These are phyloP conservation scores for Digitonthophagus gazella DNA, from an alignment of 2,888 invertebrate genomes.

Conservation along the genomic window DNA sequence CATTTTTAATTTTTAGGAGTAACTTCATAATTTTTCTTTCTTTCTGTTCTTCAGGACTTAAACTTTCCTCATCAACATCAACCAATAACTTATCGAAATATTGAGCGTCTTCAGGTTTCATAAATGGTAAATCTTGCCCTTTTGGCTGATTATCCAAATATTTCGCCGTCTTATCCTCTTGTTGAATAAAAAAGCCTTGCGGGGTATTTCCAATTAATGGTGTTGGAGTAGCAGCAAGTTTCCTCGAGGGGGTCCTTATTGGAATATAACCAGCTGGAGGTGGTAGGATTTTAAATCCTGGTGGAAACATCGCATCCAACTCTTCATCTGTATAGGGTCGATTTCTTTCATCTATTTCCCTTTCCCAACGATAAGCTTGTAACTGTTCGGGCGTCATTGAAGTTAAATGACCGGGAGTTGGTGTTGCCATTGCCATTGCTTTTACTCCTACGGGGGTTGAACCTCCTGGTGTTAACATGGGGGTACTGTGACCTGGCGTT, in stretches of 20 bases:
- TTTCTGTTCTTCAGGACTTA: slow-evolving; percentile 95
- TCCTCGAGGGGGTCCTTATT: slow-evolving; percentile 88
- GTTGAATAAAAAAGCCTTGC: slow-evolving; percentile 92
- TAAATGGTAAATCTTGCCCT: slow-evolving; percentile 91
- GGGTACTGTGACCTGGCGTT: slow-evolving; percentile 62
- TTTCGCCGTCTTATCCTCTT: slow-evolving; percentile 81
- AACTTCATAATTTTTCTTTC: slow-evolving; percentile 99
- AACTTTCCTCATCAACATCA: slow-evolving; percentile 95
- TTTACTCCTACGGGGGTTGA: slow-evolving; percentile 87
- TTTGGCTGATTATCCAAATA: slow-evolving; percentile 97
- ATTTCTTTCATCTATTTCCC: slow-evolving; percentile 98
- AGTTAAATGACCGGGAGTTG: slow-evolving; percentile 92
- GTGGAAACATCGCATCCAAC: slow-evolving; percentile 94
- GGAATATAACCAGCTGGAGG: slow-evolving; percentile 76
- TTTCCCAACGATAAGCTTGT: slow-evolving; percentile 97
- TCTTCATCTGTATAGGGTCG: slow-evolving; percentile 96
- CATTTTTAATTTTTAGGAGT: slow-evolving; percentile 97
- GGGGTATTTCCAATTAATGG: slow-evolving; percentile 86
- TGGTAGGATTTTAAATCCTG: slow-evolving; percentile 94
- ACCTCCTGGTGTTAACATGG: slow-evolving; percentile 76
- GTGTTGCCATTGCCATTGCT: slow-evolving; percentile 98
- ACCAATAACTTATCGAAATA: slow-evolving; percentile 98
- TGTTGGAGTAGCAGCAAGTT: slow-evolving; percentile 97
- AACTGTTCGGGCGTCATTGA: slow-evolving; percentile 99
- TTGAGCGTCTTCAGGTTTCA: slow-evolving; percentile 99